Conservation (phyloP, 2,888 invertebrate genomes). For the Sphecodes monilicornis region DNA sequence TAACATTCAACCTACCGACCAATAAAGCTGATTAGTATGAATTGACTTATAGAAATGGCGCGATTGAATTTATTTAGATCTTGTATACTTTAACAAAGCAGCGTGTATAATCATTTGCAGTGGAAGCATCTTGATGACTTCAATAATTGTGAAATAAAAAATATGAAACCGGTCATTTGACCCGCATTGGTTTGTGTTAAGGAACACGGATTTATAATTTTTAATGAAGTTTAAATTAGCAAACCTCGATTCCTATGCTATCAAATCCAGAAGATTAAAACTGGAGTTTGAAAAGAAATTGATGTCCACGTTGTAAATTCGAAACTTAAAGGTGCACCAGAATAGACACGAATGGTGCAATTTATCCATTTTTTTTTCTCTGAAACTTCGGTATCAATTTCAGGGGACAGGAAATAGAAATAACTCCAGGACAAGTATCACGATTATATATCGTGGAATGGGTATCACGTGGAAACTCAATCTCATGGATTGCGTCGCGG, state of each 20-base stretch:
- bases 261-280: background rate
- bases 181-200: too few species aligned
- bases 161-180: too few species aligned
- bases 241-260: background rate
- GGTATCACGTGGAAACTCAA: conserved; percentile 56
- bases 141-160: too few species aligned
- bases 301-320: background rate
- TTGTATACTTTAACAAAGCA: too few species aligned
- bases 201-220: background rate
- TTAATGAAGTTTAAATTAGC: background rate
- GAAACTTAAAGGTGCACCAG: background rate
- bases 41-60: too few species aligned
- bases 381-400: conserved; percentile 48
- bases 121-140: too few species aligned
- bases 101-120: too few species aligned
- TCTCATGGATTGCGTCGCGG: conserved; percentile 48
- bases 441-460: conserved; percentile 57
- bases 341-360: conserved; percentile 25
- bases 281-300: background rate
- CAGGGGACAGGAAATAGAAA: conserved; percentile 56
- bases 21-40: too few species aligned
- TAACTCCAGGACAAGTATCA: conserved; percentile 48
- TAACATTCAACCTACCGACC: too few species aligned
- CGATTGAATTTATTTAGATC: too few species aligned
- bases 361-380: conserved; percentile 3